phyloP scores from a whole-genome alignment of 2,888 invertebrate species.

The Linyphia triangularis region DNA sequence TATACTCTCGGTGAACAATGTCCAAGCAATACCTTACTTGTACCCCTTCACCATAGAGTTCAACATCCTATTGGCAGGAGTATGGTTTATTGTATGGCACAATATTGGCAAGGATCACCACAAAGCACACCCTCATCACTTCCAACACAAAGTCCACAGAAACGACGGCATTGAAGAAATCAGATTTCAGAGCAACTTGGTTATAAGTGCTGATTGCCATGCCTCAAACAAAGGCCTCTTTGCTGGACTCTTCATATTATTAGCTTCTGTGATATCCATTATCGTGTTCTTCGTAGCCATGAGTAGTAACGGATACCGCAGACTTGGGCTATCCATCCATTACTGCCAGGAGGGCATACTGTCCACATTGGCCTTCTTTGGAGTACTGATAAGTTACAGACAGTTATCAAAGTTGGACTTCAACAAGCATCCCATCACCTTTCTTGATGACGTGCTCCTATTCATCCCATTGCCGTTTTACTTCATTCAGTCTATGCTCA shows the following conservation, averaged over 20 bases:
- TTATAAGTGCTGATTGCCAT: conserved; percentile 86
- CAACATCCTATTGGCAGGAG: conserved; percentile 89
- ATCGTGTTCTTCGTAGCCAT: conserved; percentile 84
- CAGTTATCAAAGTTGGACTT: conserved; percentile 85
- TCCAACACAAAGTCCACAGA: conserved; percentile 60
- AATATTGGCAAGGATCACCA: conserved; percentile 83
- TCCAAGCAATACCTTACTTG: conserved; percentile 82
- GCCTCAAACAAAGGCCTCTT: conserved; percentile 88
- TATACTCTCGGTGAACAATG: conserved; percentile 55
- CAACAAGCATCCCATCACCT: conserved; percentile 82
- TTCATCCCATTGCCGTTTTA: conserved; percentile 87
- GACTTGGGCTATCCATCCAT: conserved; percentile 76
- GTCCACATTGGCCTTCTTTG: conserved; percentile 83
- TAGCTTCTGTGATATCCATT: conserved; percentile 82
- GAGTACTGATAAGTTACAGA: conserved; percentile 84
- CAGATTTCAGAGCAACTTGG: conserved; percentile 79
- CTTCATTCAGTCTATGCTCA: conserved; percentile 85
- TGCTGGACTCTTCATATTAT: conserved; percentile 84
- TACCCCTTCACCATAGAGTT: conserved; percentile 91
- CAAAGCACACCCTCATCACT: conserved; percentile 66
- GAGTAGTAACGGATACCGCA: conserved; percentile 80
- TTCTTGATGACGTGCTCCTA: conserved; percentile 86
- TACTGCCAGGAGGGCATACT: conserved; percentile 82
- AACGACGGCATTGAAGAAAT: conserved; percentile 76
- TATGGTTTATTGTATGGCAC: conserved; percentile 88